phyloP scores from a whole-genome alignment of 1,140 invertebrate genomes.

The Adelges cooleyi region DNA sequence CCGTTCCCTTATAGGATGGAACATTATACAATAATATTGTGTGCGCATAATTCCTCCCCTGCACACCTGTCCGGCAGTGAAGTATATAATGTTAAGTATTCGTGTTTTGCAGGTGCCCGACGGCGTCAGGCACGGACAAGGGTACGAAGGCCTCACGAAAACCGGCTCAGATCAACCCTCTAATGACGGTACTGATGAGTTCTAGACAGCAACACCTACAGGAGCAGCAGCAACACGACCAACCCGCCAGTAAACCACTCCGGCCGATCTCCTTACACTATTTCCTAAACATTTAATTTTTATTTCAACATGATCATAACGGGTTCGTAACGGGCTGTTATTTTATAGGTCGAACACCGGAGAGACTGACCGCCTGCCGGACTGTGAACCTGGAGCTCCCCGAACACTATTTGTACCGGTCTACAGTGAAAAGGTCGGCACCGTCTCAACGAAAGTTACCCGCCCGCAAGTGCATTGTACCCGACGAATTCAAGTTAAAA shows the following conservation, averaged over 20 bases:
- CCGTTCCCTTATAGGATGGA: too few relatives aligned
- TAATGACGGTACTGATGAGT: constrained; percentile 22
- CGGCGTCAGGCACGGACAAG: not conserved
- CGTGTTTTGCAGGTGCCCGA: constrained; percentile 2
- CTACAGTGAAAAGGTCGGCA: not conserved
- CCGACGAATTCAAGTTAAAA: not conserved
- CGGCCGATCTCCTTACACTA: too few relatives aligned
- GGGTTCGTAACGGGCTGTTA: not conserved
- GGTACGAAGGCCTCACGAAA: not conserved
- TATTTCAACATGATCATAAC: too few relatives aligned
- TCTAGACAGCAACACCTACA: not conserved
- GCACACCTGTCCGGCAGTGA: too few relatives aligned
- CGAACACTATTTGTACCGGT: not conserved
- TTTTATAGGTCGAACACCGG: not conserved
- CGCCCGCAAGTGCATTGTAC: not conserved
- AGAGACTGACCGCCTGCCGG: not conserved
- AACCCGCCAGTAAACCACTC: not conserved
- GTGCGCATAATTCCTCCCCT: too few relatives aligned
- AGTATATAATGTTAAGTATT: too few relatives aligned
- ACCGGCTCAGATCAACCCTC: constrained; percentile 21
- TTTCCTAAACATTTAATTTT: too few relatives aligned
- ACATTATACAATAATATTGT: too few relatives aligned
- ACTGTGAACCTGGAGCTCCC: constrained; percentile 3
- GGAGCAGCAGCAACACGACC: not conserved
- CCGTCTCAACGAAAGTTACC: not conserved